These are phyloP conservation scores for Aix galericulata DNA, from an alignment of 2,113 vertebrate genomes.

Conservation along the genomic window DNA sequence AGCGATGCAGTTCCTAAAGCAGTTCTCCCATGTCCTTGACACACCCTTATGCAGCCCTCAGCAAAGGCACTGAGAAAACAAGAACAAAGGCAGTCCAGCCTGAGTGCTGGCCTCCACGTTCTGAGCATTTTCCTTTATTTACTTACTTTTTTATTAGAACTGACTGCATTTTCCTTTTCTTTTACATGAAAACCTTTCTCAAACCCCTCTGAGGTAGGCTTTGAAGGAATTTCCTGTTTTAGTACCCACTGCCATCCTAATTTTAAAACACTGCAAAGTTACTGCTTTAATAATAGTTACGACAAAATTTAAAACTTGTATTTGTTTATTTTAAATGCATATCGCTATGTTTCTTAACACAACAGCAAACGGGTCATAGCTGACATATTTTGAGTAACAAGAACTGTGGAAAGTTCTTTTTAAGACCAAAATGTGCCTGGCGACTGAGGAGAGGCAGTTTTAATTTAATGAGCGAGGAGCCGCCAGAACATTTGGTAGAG, in stretches of 20 bases:
- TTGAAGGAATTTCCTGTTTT: constrained; percentile 51
- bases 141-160: constrained; percentile 8
- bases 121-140: background rate
- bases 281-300: background rate
- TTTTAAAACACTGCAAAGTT: constrained; percentile 7
- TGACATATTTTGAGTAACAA: background rate
- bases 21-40: background rate
- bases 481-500: background rate
- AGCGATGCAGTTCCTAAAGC: background rate
- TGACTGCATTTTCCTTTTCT: constrained; percentile 10
- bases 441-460: background rate
- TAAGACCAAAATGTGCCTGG: background rate
- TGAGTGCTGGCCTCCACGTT: background rate
- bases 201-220: background rate
- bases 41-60: background rate
- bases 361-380: background rate
- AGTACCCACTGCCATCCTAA: background rate
- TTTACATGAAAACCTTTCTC: constrained; percentile 26
- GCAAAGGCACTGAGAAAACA: background rate
- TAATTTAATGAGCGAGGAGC: background rate
- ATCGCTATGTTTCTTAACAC: background rate
- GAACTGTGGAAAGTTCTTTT: background rate
- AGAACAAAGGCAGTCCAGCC: constrained; percentile 34
- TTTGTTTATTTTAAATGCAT: background rate
- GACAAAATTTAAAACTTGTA: background rate